These are phyloP conservation scores for Nymphalis polychloros DNA, from an alignment of 2,888 invertebrate species.

Conservation along the genomic window DNA sequence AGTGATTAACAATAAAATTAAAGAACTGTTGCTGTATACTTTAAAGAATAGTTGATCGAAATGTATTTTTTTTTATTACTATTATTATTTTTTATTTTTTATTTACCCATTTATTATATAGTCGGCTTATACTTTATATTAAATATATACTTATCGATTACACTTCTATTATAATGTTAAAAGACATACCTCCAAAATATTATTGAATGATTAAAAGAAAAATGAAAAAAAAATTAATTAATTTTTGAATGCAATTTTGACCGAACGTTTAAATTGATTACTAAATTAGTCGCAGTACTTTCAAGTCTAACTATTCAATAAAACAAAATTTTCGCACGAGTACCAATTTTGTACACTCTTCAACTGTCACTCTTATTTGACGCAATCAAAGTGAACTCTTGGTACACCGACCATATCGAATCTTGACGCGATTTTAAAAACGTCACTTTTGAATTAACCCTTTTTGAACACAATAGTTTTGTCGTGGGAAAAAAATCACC, in stretches of 20 bases:
- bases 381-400: constrained; percentile 62
- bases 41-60: too few relatives aligned
- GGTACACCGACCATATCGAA: constrained; percentile 66
- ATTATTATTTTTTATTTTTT: too few relatives aligned
- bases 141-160: too few relatives aligned
- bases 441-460: constrained; percentile 70
- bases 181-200: too few relatives aligned
- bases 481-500: constrained; percentile 58
- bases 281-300: constrained; percentile 49
- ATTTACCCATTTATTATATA: too few relatives aligned
- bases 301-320: constrained; percentile 41
- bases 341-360: constrained; percentile 65
- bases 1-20: too few relatives aligned
- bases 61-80: too few relatives aligned
- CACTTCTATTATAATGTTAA: too few relatives aligned
- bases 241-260: not conserved
- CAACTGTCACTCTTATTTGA: constrained; percentile 73
- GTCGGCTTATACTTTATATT: too few relatives aligned
- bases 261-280: constrained; percentile 39
- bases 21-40: too few relatives aligned
- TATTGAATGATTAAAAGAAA: not conserved
- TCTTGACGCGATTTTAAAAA: constrained; percentile 72
- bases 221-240: not conserved
- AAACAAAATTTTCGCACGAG: constrained; percentile 69
- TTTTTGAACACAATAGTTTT: constrained; percentile 50